These are phyloP conservation scores for Caenorhabditis sp. DNA, from an alignment of 2,888 invertebrate species.

Conservation along the genomic window DNA sequence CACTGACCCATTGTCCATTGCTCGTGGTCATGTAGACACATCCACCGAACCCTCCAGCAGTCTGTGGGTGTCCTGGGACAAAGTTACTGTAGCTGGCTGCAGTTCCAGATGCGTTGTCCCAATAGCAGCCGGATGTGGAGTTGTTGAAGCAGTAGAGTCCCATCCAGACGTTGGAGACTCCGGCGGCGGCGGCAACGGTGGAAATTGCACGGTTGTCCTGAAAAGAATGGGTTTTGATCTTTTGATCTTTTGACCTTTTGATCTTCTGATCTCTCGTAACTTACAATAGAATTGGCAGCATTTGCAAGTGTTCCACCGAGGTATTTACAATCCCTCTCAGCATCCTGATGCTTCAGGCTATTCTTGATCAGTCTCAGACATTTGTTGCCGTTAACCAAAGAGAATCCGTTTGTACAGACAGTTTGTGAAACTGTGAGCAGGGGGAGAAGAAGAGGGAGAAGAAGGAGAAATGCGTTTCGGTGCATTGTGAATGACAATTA, in stretches of 20 bases:
- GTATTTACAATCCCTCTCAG: slow-evolving; percentile 21
- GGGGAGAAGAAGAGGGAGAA: neutral
- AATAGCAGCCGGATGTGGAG: slow-evolving; percentile 13
- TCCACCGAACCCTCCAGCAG: slow-evolving; percentile 11
- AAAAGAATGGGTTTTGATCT: too few relatives aligned
- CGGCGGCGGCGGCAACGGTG: neutral
- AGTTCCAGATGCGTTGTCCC: slow-evolving; percentile 16
- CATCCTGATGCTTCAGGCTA: slow-evolving; percentile 22
- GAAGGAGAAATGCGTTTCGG: too few relatives aligned
- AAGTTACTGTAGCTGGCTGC: slow-evolving; percentile 5
- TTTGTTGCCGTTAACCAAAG: slow-evolving; percentile 1
- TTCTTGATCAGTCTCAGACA: slow-evolving; percentile 17
- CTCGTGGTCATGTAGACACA: slow-evolving; percentile 24
- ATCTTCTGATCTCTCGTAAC: too few relatives aligned
- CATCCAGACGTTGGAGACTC: neutral
- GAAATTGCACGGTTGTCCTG: slow-evolving; percentile 26
- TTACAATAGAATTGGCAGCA: slow-evolving; percentile 12
- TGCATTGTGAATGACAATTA: too few relatives aligned
- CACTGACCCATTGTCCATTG: slow-evolving; percentile 25
- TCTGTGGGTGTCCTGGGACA: neutral
- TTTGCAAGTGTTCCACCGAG: slow-evolving; percentile 33
- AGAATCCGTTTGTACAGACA: slow-evolving; percentile 18
- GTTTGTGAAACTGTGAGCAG: neutral
- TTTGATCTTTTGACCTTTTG: too few relatives aligned
- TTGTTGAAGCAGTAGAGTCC: slow-evolving; percentile 6